Evolutionary conservation across 2,797 vertebrate genomes (phyloP).

Genomic region (Onychomys leucogaster): DNA sequence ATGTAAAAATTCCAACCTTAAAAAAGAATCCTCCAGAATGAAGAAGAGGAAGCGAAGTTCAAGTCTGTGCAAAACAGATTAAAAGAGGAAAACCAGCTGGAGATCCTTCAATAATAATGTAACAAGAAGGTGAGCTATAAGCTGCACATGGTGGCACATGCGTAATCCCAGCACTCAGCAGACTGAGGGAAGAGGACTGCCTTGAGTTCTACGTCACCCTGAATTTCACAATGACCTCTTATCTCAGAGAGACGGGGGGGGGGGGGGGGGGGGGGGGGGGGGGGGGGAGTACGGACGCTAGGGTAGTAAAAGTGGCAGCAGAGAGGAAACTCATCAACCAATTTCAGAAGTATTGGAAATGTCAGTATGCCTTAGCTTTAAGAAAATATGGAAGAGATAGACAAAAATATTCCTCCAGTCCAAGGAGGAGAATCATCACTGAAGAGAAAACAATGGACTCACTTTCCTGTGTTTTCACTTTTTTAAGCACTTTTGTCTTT

Average conservation of each 20-base stretch:
- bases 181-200: background rate
- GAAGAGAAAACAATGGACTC: background rate
- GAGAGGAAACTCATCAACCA: background rate
- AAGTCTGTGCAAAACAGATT: background rate
- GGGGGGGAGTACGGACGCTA: background rate
- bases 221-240: background rate
- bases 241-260: background rate
- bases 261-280: too few species aligned
- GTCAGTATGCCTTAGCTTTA: background rate
- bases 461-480: background rate
- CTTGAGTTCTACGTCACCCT: background rate
- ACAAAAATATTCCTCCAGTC: background rate
- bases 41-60: background rate
- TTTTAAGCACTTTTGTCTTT: background rate
- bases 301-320: background rate
- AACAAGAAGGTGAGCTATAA: background rate
- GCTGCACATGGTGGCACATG: background rate
- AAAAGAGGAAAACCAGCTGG: background rate
- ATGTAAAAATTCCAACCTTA: background rate
- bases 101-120: background rate
- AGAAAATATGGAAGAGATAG: background rate
- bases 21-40: background rate
- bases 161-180: background rate
- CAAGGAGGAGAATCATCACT: background rate
- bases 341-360: background rate